These are phyloP conservation scores for Allygus modestus DNA, from an alignment of 2,888 invertebrate genomes.

Conservation along the genomic window DNA sequence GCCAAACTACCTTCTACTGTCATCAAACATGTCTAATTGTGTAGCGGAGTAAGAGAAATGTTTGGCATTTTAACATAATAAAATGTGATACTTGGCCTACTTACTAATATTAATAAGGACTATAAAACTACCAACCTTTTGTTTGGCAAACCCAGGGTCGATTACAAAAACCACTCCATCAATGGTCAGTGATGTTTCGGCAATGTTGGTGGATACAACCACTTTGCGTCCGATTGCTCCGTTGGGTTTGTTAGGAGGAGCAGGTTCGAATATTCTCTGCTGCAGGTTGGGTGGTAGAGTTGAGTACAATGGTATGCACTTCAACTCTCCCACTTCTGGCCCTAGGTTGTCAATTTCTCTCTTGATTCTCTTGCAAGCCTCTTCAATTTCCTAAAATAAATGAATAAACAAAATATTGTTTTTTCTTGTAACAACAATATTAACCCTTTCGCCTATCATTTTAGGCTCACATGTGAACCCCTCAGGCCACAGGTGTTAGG, in stretches of 20 bases:
- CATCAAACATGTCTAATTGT: no score
- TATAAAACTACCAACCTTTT: constrained; percentile 89
- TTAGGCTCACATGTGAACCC: no score
- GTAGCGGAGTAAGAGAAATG: no score
- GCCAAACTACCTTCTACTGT: no score
- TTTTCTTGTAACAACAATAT: no score
- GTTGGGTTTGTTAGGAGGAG: constrained; percentile 93
- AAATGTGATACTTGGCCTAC: no score
- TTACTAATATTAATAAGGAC: no score
- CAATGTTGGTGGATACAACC: constrained; percentile 99
- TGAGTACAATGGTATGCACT: constrained; percentile 99
- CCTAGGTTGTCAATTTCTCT: constrained; percentile 97
- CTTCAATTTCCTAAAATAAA: constrained; percentile 90
- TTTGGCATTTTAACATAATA: no score
- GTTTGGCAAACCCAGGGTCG: constrained; percentile 99
- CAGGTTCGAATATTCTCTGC: constrained; percentile 97
- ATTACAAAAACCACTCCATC: constrained; percentile 99
- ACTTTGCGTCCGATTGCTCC: constrained; percentile 95
- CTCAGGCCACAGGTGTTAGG: no score
- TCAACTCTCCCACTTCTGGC: constrained; percentile 97
- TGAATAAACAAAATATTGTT: background rate
- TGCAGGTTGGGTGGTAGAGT: constrained; percentile 98
- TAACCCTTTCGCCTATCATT: no score
- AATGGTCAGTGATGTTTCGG: constrained; percentile 99
- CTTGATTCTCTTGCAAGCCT: constrained; percentile 98